These are phyloP conservation scores for Anagrus nilaparvatae DNA, from an alignment of 1,140 invertebrate species.

Conservation along the genomic window DNA sequence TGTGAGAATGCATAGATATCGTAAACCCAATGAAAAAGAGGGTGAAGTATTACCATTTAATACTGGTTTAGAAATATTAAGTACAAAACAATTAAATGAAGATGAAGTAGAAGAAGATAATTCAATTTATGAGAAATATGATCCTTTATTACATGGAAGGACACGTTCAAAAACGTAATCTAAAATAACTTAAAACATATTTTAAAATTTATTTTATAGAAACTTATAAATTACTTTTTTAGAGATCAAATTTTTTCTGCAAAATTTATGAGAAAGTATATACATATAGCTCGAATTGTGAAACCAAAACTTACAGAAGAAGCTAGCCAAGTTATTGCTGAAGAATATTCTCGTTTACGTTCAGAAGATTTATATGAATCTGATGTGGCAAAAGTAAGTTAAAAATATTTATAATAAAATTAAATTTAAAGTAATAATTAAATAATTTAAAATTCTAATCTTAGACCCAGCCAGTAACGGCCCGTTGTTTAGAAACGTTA, in stretches of 20 bases:
- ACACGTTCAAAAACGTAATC: slow-evolving; percentile 56
- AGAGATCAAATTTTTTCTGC: slow-evolving; percentile 82
- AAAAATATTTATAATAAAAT: not conserved
- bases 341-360: slow-evolving; percentile 86
- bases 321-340: slow-evolving; percentile 82
- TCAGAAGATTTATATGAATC: slow-evolving; percentile 73
- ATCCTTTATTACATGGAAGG: slow-evolving; percentile 78
- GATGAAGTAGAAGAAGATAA: slow-evolving; percentile 51
- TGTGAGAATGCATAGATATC: slow-evolving; percentile 92
- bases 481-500: slow-evolving; percentile 93
- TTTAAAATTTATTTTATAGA: no score
- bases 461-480: slow-evolving; percentile 94
- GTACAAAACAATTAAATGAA: slow-evolving; percentile 66
- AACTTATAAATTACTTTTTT: slow-evolving; percentile 19
- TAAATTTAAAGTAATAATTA: no score
- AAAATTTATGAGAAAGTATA: slow-evolving; percentile 95
- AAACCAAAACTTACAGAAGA: slow-evolving; percentile 85
- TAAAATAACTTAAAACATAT: no score
- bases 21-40: slow-evolving; percentile 84
- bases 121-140: slow-evolving; percentile 86
- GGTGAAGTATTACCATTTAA: slow-evolving; percentile 85
- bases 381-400: slow-evolving; percentile 75
- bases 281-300: slow-evolving; percentile 86
- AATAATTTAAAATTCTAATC: no score
- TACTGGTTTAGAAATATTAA: slow-evolving; percentile 65